Conservation (phyloP, 2,888 invertebrate genomes). For the Eumacrocentrus americanus region DNA sequence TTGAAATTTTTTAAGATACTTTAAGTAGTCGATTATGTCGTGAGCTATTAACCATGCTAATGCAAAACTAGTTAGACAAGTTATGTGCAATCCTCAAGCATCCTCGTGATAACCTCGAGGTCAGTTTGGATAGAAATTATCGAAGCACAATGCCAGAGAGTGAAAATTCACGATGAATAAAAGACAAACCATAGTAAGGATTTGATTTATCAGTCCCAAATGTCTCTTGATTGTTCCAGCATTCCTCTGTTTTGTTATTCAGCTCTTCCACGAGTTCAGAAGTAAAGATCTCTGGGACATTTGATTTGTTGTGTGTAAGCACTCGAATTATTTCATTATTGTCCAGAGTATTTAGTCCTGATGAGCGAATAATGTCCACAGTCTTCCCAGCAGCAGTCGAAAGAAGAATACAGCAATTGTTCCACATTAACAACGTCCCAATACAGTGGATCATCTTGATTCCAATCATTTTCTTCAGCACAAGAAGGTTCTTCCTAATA, state of each 20-base stretch:
- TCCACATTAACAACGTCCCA: conserved; percentile 10
- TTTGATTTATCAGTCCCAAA: conserved; percentile 34
- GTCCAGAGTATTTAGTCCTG: conserved; percentile 40
- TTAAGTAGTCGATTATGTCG: too few species aligned
- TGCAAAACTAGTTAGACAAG: too few species aligned
- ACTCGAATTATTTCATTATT: conserved; percentile 52
- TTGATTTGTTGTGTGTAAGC: conserved; percentile 41
- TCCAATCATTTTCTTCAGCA: neutral
- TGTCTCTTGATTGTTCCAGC: conserved; percentile 26
- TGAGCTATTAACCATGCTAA: too few species aligned
- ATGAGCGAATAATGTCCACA: conserved; percentile 43
- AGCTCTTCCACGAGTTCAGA: conserved; percentile 35
- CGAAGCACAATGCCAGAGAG: too few species aligned
- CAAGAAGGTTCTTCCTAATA: neutral
- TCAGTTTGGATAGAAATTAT: too few species aligned
- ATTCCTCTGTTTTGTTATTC: neutral
- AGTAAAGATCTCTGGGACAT: conserved; percentile 49
- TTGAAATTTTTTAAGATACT: too few species aligned
- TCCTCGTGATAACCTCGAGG: too few species aligned
- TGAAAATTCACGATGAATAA: too few species aligned
- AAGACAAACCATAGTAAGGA: conserved; percentile 48
- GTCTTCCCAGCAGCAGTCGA: conserved; percentile 36
- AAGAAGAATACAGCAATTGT: conserved; percentile 19
- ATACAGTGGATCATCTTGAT: neutral
- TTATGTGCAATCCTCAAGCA: too few species aligned